Conservation (phyloP, 2,888 invertebrate species). For the Sphecodes monilicornis region DNA sequence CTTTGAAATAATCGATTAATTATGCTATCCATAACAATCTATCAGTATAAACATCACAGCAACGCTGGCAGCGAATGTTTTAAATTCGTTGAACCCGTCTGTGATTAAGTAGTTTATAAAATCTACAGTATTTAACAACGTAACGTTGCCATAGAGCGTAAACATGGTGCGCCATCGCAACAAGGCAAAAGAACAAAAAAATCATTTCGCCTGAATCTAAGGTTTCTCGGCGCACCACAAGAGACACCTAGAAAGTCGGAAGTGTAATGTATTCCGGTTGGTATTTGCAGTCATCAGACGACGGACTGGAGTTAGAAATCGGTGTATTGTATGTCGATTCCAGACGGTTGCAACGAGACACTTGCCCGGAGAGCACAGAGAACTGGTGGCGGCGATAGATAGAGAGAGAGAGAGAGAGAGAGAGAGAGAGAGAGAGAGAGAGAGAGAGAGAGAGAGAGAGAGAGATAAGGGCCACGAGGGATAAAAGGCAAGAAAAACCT, state of each 20-base stretch:
- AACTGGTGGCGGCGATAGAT: constrained; percentile 16
- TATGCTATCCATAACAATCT: too few relatives aligned
- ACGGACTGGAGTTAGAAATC: constrained; percentile 41
- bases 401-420: constrained; percentile 7
- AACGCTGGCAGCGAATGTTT: too few relatives aligned
- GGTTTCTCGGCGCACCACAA: constrained; percentile 54
- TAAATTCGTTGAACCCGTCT: too few relatives aligned
- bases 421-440: constrained; percentile 8
- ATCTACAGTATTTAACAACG: too few relatives aligned
- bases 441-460: not conserved
- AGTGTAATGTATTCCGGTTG: constrained; percentile 59
- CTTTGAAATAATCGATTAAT: too few relatives aligned
- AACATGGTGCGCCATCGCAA: not conserved
- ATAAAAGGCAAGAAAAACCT: constrained; percentile 23
- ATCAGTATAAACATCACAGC: too few relatives aligned
- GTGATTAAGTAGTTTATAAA: too few relatives aligned
- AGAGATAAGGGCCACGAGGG: constrained; percentile 16
- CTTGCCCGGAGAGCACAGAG: constrained; percentile 25
- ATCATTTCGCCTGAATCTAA: constrained; percentile 47
- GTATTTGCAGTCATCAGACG: constrained; percentile 36
- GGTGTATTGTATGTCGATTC: constrained; percentile 60
- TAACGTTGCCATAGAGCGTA: too few relatives aligned
- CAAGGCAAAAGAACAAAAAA: not conserved
- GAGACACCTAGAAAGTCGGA: constrained; percentile 61
- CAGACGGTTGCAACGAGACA: constrained; percentile 54